Evolutionary conservation across 2,888 invertebrate species (phyloP), one percentile per base, ranked within the genome.

Genomic region (Atrina japonica): DNA sequence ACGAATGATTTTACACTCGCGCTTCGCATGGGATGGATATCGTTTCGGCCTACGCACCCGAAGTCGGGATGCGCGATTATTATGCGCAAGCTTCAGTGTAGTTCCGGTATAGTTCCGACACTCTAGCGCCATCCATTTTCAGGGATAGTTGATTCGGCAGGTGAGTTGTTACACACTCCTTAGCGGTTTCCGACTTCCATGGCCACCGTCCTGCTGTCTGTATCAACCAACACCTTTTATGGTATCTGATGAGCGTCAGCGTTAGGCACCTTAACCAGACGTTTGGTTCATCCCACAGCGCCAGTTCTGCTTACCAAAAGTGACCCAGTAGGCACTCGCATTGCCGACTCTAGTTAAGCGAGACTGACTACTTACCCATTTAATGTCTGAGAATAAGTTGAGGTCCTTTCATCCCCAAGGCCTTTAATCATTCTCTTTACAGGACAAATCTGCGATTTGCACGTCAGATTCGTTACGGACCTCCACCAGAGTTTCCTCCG

Each of bases 331-430:
- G 93, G 92, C 92, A 92, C 92, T 92, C 40, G 64, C 53, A 64
- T 64, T 64, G 40, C 55, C 27, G 43, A 64, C 64, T 53, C 53
- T 53, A 64, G 43, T 64, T 53, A 64, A 64, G 64, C 64, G 55
- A 64, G 64, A 41, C 43, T 16, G 45, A 92, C 90, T 83, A 93
- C 94, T 93, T 93, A 93, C 93, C 93, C 93, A 94, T 94, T 94
- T 93, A 93, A 93, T 94, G 94, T 94, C 94, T 94, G 93, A 94
- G 93, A 94, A 94, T 94, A 94, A 93, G 93, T 93, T 92, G 93
- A 93, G 93, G 92, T 91, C 93, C 92, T 93, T 94, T 93, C 93
- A 93, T 90, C 93, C 93, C 93, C 93, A 93, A 93, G 91, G 91
- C 93, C 91, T 91, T 90, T 94, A 94, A 94, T 94, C 93, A 94